Base-by-base conservation (phyloP, 2,888 invertebrate genomes). In the Hemicrepidius hirtus region DNA sequence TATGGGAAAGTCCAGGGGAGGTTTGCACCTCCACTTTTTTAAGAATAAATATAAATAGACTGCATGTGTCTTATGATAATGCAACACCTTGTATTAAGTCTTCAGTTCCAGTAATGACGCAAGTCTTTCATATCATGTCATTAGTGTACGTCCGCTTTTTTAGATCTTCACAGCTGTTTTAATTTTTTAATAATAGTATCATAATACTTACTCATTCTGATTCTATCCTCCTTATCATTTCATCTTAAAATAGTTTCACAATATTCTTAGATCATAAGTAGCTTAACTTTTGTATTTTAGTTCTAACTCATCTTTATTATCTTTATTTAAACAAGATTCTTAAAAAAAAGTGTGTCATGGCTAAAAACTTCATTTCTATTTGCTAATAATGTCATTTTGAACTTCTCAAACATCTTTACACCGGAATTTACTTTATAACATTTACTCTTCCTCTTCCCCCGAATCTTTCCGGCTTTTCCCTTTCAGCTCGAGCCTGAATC, bases 111-210 rank as follows among this genome's bases (percentile, higher is more conserved):
- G 49, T 28, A 60, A 7, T 60, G 60, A 60, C 60, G 60, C 41
- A 60, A 41, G 28, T 60, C 40, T 44, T 12, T 10, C 12, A 3
- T 24, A 44, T 4, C 37, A 20, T 44, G 44, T 44, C 60, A 60
- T 28, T 20, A 18, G 24, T 20, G 41, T 32, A 35, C n/a, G 13
- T 60, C 60, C 60, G 60, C 44, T 18, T 60, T 60, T 60, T 24
- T 41, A n/a, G 41, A 44, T n/a, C 24, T 28, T 6, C 20, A 41
- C 60, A 60, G 60, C 37, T 60, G 60, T 60, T 60, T n/a, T 41
- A 37, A 41, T 37, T 60, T 60, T 60, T 44, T 40, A n/a, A 44
- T 57, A 60, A 9, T 4, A 10, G 12, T 20, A 24, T 21, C 10
- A 3, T 6, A 12, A 7, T 32, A 12, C 18, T 57, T 16, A 57